phyloP scores from a whole-genome alignment of 1,140 invertebrate species.

The Pomacea maculata region DNA sequence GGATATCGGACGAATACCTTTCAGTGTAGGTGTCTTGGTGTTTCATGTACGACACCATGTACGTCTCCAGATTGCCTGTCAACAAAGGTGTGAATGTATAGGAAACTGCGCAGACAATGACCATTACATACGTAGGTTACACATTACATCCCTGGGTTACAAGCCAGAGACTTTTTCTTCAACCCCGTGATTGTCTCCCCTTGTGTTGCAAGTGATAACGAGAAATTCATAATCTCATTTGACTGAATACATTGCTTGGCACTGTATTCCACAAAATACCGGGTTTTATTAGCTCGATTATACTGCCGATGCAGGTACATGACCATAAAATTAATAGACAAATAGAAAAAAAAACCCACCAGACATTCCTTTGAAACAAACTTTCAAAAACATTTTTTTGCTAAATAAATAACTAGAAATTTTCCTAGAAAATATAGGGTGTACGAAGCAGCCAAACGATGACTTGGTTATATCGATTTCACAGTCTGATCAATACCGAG shows the following conservation, averaged over 20 bases:
- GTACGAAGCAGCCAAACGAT: too few relatives aligned
- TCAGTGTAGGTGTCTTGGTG: not conserved
- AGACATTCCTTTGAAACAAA: not conserved
- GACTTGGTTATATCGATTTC: too few relatives aligned
- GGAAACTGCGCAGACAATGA: not conserved
- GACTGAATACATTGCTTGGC: not conserved
- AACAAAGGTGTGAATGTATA: not conserved
- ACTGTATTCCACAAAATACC: not conserved
- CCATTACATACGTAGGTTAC: not conserved
- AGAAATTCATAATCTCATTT: too few relatives aligned
- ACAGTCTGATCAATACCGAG: too few relatives aligned
- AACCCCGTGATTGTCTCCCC: not conserved
- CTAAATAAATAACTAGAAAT: too few relatives aligned
- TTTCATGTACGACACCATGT: constrained; percentile 1
- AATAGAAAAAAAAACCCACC: too few relatives aligned
- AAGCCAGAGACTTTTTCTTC: not conserved
- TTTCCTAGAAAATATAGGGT: too few relatives aligned
- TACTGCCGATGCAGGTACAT: not conserved
- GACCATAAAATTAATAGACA: too few relatives aligned
- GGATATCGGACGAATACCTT: not conserved
- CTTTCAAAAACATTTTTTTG: too few relatives aligned
- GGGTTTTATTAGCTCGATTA: not conserved
- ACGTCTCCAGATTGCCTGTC: constrained; percentile 1
- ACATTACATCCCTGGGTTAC: too few relatives aligned
- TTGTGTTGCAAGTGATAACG: not conserved